These are phyloP conservation scores for Eupithecia subumbrata DNA, from an alignment of 2,888 invertebrate genomes.

Conservation along the genomic window DNA sequence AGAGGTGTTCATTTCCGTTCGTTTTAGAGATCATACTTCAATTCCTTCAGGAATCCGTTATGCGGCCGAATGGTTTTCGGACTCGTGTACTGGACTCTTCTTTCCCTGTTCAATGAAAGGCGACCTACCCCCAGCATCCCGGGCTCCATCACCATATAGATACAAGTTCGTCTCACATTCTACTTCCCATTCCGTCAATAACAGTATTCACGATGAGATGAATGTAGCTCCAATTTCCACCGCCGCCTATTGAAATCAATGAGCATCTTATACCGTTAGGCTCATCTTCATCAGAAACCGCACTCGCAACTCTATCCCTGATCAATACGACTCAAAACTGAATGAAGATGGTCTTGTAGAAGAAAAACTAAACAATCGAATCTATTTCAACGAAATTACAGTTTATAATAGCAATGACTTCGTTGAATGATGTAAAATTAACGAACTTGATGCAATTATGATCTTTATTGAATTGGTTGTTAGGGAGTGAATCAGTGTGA, in stretches of 20 bases:
- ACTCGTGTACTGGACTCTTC: background rate
- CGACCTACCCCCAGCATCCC: background rate
- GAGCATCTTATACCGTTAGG: conserved; percentile 54
- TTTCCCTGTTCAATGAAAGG: background rate
- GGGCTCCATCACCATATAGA: background rate
- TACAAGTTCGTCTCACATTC: conserved; percentile 9
- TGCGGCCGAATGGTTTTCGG: background rate
- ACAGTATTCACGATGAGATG: conserved; percentile 42
- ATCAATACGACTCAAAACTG: background rate
- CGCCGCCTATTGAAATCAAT: conserved; percentile 56
- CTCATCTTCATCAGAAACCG: conserved; percentile 23
- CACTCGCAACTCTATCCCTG: conserved; percentile 11
- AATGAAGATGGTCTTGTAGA: background rate
- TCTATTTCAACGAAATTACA: conserved; percentile 10
- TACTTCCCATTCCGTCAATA: conserved; percentile 45
- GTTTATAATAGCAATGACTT: background rate
- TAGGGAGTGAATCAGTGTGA: background rate
- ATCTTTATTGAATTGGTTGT: background rate
- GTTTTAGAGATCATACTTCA: background rate
- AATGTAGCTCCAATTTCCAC: conserved; percentile 50
- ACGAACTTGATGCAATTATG: conserved; percentile 3
- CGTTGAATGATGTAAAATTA: background rate
- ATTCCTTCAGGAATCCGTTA: background rate
- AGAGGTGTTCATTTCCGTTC: background rate
- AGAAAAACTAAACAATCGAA: conserved; percentile 12